A percentile compares a stretch with the other conserved stretches of the same genome.
Conservation (phyloP, 2,113 vertebrate species). For the Aegypius monachus region DNA sequence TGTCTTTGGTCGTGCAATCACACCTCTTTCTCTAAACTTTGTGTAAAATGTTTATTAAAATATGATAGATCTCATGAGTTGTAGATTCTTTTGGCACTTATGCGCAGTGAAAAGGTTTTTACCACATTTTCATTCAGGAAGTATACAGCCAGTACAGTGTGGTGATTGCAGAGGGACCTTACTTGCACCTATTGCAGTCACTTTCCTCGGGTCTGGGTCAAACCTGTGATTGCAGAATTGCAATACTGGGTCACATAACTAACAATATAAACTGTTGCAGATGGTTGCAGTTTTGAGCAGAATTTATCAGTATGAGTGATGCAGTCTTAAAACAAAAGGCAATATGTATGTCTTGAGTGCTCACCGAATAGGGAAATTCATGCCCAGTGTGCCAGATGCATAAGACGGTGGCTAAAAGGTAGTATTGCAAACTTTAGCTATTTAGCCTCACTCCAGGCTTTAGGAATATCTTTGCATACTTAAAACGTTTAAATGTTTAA, state of each 20-base stretch:
- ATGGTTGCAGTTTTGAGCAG: slow-evolving; percentile 45
- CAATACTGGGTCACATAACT: slow-evolving; percentile 42
- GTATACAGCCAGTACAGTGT: neutral
- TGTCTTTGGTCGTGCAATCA: neutral
- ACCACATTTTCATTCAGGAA: neutral
- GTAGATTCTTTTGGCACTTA: neutral
- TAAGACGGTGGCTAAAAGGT: neutral
- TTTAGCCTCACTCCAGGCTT: neutral
- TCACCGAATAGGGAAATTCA: slow-evolving; percentile 20
- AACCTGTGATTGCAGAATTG: slow-evolving; percentile 41
- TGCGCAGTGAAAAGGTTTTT: neutral
- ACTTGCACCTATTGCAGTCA: neutral
- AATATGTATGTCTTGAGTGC: neutral
- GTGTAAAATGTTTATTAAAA: neutral
- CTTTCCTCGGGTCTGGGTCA: slow-evolving; percentile 39
- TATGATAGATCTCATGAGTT: neutral
- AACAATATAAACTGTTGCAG: slow-evolving; percentile 46
- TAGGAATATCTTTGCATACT: slow-evolving; percentile 12
- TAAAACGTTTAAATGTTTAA: neutral
- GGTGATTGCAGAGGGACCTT: slow-evolving; percentile 28
- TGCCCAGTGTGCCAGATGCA: neutral
- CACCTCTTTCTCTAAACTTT: neutral
- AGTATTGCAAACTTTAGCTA: neutral
- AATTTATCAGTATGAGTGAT: slow-evolving; percentile 50
- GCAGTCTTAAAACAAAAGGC: slow-evolving; percentile 37